Percentiles rank a stretch among this genome's conserved stretches.
phyloP scores from a whole-genome alignment of 1,140 invertebrate genomes.

The Plectrocnemia conspersa region DNA sequence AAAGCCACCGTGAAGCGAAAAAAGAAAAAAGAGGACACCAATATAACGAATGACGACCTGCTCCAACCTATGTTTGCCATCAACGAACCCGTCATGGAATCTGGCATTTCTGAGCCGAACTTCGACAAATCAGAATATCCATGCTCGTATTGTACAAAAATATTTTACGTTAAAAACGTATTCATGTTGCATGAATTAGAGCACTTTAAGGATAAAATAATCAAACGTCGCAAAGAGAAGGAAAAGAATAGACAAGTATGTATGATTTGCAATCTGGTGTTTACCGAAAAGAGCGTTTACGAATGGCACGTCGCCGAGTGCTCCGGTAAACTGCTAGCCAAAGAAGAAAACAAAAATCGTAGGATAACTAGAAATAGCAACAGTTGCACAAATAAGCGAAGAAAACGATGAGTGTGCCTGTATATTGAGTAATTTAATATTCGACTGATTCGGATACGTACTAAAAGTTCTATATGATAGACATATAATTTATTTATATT shows the following conservation, averaged over 20 bases:
- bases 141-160: constrained; percentile 5
- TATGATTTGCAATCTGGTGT: constrained; percentile 5
- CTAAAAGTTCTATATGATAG: too few species aligned
- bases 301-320: constrained; percentile 24
- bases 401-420: too few species aligned
- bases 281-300: background rate
- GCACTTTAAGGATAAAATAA: constrained; percentile 6
- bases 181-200: constrained; percentile 14
- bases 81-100: background rate
- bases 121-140: background rate
- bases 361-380: too few species aligned
- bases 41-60: background rate
- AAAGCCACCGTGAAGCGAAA: too few species aligned
- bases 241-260: constrained; percentile 7
- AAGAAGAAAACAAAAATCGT: background rate
- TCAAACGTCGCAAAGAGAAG: constrained; percentile 1
- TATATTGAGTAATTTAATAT: too few species aligned
- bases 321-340: constrained; percentile 2
- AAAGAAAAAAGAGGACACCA: too few species aligned
- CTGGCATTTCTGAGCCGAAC: background rate
- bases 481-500: too few species aligned
- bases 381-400: too few species aligned
- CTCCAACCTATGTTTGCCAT: constrained; percentile 12
- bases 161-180: constrained; percentile 11
- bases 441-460: too few species aligned